Conservation (phyloP, 2,888 invertebrate species). For the Pachliopta kotzebuea region DNA sequence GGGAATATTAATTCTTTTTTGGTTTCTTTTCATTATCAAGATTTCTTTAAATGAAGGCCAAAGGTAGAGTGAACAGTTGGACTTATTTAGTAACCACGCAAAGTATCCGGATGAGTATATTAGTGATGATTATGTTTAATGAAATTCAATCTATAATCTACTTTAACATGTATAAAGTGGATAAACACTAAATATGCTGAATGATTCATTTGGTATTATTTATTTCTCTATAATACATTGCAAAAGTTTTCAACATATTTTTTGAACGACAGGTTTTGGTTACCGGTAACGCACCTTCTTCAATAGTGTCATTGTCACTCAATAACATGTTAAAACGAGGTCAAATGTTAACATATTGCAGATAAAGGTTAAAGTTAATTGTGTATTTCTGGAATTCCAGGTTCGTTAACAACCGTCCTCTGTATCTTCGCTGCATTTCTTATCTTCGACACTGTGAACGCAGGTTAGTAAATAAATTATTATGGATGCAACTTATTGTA, state of each 20-base stretch:
- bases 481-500: too few relatives aligned
- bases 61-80: background rate
- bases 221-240: background rate
- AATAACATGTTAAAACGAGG: too few relatives aligned
- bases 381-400: constrained; percentile 44
- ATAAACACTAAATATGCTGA: background rate
- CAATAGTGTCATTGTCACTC: too few relatives aligned
- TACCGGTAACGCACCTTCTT: too few relatives aligned
- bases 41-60: background rate
- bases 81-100: background rate
- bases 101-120: background rate
- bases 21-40: background rate
- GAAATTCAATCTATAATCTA: background rate
- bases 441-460: constrained; percentile 49
- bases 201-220: background rate
- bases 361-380: background rate
- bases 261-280: too few relatives aligned
- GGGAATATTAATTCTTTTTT: too few relatives aligned
- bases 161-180: background rate
- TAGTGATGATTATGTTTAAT: background rate
- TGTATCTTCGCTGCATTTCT: constrained; percentile 45
- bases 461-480: constrained; percentile 43
- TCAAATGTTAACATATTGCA: background rate
- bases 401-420: constrained; percentile 51
- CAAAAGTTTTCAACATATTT: too few relatives aligned